These are phyloP conservation scores for Thunnus albacares DNA, from an alignment of 2,797 vertebrate genomes.

Conservation along the genomic window DNA sequence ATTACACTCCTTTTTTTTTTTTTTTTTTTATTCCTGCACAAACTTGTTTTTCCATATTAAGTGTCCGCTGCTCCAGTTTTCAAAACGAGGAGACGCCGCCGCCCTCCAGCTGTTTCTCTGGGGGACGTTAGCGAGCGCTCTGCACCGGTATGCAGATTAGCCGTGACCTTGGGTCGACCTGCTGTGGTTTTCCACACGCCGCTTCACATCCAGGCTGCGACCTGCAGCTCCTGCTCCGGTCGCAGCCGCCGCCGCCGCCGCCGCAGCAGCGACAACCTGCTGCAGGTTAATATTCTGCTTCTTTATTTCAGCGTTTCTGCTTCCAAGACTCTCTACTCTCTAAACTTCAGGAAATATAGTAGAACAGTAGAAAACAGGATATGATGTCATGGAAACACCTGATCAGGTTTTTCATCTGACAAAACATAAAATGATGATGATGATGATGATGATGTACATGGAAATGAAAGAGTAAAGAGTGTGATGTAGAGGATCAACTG, in stretches of 20 bases:
- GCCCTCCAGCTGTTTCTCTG: slow-evolving; percentile 43
- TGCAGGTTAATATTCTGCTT: background rate
- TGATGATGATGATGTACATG: too few relatives aligned
- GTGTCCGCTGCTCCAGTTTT: slow-evolving; percentile 1
- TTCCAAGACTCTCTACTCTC: background rate
- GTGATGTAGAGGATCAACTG: too few relatives aligned
- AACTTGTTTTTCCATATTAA: slow-evolving; percentile 12
- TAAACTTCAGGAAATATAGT: background rate
- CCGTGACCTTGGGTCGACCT: slow-evolving; percentile 19
- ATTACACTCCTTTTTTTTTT: background rate
- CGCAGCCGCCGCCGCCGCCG: background rate
- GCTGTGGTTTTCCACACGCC: slow-evolving; percentile 38
- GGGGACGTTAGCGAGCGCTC: slow-evolving; percentile 17
- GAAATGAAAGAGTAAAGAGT: too few relatives aligned
- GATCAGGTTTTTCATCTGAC: too few relatives aligned
- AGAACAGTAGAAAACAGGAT: too few relatives aligned
- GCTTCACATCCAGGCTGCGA: slow-evolving; percentile 43
- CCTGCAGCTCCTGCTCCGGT: background rate
- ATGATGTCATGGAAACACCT: too few relatives aligned
- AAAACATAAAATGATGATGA: too few relatives aligned
- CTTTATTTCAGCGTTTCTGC: background rate
- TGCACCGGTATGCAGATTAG: slow-evolving; percentile 30
- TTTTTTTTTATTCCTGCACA: slow-evolving; percentile 1
- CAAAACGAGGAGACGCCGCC: slow-evolving; percentile 1
- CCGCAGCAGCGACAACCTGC: background rate